Percentiles rank a stretch among this genome's conserved stretches.
Conservation (phyloP, 1,140 invertebrate genomes). For the Zaprionus vittiger region DNA sequence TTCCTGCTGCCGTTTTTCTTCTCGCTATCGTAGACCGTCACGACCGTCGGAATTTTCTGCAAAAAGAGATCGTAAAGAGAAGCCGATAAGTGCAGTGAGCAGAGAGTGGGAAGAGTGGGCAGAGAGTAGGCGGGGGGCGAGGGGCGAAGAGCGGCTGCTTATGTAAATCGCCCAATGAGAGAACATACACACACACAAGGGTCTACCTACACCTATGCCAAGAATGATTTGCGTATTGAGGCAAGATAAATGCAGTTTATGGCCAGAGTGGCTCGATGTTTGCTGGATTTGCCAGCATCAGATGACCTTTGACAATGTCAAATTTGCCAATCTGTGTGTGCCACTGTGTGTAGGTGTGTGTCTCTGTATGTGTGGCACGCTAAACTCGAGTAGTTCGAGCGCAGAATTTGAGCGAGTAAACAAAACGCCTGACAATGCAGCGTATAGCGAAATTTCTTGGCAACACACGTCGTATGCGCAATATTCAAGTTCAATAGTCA, state of each 20-base stretch:
- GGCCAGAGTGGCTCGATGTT: conserved; percentile 23
- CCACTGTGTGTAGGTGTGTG: neutral
- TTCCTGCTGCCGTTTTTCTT: conserved; percentile 77
- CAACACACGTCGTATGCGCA: conserved; percentile 62
- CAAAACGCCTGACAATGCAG: conserved; percentile 45
- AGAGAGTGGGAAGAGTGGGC: conserved; percentile 2
- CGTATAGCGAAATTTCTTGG: conserved; percentile 44
- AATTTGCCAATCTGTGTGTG: conserved; percentile 4
- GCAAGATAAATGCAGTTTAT: conserved; percentile 40
- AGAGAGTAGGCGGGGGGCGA: neutral
- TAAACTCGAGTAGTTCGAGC: conserved; percentile 4
- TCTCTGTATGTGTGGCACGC: neutral
- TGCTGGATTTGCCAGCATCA: conserved; percentile 29
- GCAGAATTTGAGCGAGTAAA: conserved; percentile 23
- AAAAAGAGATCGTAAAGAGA: conserved; percentile 53
- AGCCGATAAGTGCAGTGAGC: conserved; percentile 2
- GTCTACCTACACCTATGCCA: conserved; percentile 30
- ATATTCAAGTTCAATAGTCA: conserved; percentile 59
- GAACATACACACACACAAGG: neutral
- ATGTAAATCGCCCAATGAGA: conserved; percentile 37
- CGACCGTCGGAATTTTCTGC: conserved; percentile 84
- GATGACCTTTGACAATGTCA: conserved; percentile 52
- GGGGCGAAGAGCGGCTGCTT: conserved; percentile 35
- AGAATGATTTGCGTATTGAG: conserved; percentile 40
- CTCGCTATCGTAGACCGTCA: conserved; percentile 81